These are phyloP conservation scores for Sardina pilchardus DNA, from an alignment of 2,113 vertebrate genomes.

Conservation along the genomic window DNA sequence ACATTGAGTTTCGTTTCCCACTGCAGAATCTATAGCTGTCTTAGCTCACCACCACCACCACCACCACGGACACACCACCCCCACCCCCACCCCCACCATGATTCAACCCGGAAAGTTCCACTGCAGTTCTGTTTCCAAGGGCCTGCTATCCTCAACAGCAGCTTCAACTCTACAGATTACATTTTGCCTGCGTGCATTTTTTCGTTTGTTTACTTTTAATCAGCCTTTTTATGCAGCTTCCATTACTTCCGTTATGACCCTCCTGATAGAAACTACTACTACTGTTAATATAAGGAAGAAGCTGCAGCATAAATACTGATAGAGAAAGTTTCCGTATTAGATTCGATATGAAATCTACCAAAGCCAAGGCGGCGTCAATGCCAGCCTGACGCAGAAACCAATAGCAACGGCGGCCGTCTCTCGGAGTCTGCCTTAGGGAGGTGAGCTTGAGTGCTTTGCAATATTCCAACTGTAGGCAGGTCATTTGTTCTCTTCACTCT, in stretches of 20 bases:
- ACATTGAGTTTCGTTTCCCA: background rate
- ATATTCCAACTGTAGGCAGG: constrained; percentile 24
- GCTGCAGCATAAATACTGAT: background rate
- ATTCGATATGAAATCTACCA: background rate
- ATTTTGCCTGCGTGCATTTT: background rate
- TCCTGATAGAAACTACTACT: background rate
- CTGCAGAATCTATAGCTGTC: background rate
- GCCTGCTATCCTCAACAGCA: background rate
- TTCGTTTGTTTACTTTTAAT: background rate
- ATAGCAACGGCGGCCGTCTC: background rate
- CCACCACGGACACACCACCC: too few relatives aligned
- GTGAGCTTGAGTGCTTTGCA: constrained; percentile 13
- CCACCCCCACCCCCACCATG: background rate
- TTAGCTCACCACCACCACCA: background rate
- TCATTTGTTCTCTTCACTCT: constrained; percentile 25
- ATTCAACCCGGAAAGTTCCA: background rate
- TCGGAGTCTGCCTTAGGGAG: constrained; percentile 15
- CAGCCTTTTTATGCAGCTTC: background rate
- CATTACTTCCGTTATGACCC: background rate
- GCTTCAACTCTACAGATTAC: background rate
- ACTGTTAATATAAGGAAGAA: background rate
- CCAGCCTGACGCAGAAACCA: background rate
- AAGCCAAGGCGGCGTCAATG: background rate
- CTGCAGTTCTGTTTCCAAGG: background rate
- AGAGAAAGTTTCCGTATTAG: background rate